phyloP scores from a whole-genome alignment of 2,888 invertebrate species.

The Cristatella mucedo region DNA sequence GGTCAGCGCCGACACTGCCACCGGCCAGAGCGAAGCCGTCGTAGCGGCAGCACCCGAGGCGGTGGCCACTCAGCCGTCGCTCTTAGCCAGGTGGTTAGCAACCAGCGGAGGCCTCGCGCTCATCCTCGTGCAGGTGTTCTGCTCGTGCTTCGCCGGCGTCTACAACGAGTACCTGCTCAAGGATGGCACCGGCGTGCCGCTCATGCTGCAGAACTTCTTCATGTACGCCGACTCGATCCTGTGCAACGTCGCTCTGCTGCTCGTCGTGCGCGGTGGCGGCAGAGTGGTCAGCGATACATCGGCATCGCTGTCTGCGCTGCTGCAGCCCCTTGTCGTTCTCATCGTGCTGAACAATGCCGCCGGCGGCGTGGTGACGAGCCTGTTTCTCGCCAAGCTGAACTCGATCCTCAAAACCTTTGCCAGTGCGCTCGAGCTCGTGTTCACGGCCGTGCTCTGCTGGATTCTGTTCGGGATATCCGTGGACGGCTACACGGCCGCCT shows the following conservation, averaged over 20 bases:
- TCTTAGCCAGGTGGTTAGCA: too few relatives aligned
- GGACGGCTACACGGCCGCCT: conserved; percentile 59
- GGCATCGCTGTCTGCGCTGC: conserved; percentile 29
- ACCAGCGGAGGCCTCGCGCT: conserved; percentile 14
- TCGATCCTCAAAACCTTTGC: conserved; percentile 90
- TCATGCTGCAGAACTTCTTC: conserved; percentile 81
- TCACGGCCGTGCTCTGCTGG: conserved; percentile 75
- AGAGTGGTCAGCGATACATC: conserved; percentile 46
- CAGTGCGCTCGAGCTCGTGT: conserved; percentile 72
- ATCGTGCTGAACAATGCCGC: conserved; percentile 75
- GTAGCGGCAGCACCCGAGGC: too few relatives aligned
- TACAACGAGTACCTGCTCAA: conserved; percentile 87
- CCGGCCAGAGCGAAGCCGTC: too few relatives aligned
- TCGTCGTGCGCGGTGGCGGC: conserved; percentile 49
- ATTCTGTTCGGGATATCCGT: conserved; percentile 65
- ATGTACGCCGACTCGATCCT: conserved; percentile 86
- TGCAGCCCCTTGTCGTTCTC: conserved; percentile 49
- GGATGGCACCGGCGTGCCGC: conserved; percentile 65
- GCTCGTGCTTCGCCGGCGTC: conserved; percentile 83
- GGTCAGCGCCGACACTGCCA: too few relatives aligned
- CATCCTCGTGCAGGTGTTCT: conserved; percentile 54
- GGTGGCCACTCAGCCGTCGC: too few relatives aligned
- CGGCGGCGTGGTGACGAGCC: conserved; percentile 79
- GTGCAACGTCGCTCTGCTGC: conserved; percentile 63
- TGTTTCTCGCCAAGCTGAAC: conserved; percentile 77